Evolutionary conservation across 2,113 vertebrate genomes (phyloP).

Genomic region (Periophthalmodon schlosseri): DNA sequence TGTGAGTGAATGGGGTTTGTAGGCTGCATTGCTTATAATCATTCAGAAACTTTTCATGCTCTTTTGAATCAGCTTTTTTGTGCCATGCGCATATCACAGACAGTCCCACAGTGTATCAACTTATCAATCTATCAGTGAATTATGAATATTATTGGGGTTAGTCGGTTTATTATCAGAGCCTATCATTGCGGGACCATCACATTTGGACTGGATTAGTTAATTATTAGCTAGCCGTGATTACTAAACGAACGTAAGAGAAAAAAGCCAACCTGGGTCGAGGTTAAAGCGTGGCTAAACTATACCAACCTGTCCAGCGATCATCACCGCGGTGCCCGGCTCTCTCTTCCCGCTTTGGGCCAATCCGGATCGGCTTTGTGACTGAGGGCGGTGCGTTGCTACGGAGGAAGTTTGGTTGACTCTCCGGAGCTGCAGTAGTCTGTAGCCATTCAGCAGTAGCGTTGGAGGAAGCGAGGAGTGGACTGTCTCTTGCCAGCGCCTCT

Average conservation of each 20-base stretch:
- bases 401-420: conserved; percentile 75
- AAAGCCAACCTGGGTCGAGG: background rate
- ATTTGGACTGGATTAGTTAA: background rate
- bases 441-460: conserved; percentile 66
- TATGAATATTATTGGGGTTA: too few relatives aligned
- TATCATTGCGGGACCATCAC: background rate
- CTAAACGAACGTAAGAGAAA: background rate
- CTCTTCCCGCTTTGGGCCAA: conserved; percentile 41
- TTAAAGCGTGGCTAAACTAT: background rate
- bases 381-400: conserved; percentile 79
- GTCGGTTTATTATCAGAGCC: too few relatives aligned
- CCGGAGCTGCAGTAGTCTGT: conserved; percentile 54
- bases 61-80: too few relatives aligned
- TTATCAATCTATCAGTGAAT: too few relatives aligned
- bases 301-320: conserved; percentile 34
- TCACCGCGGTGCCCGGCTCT: conserved; percentile 28
- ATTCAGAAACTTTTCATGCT: too few relatives aligned
- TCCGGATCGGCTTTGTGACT: conserved; percentile 13
- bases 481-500: conserved; percentile 23
- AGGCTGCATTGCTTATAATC: too few relatives aligned
- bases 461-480: conserved; percentile 65
- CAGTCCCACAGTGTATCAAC: too few relatives aligned
- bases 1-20: too few relatives aligned
- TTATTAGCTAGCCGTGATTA: background rate
- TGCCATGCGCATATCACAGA: too few relatives aligned